phyloP scores from a whole-genome alignment of 2,888 invertebrate genomes.

The Neoaliturus tenellus region DNA sequence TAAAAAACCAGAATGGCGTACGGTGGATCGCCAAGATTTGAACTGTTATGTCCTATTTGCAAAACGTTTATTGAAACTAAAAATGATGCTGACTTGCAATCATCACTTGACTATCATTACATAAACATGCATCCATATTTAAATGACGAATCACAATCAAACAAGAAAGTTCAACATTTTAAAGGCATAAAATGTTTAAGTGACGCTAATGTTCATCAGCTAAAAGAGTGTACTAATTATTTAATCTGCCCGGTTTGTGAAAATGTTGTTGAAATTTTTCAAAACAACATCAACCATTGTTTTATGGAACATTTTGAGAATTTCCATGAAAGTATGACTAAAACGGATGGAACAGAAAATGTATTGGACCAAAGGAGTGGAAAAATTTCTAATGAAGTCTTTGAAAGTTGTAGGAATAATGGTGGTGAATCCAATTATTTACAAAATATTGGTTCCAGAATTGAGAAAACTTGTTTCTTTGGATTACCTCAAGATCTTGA shows the following conservation, averaged over 20 bases:
- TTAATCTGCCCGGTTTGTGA: not conserved
- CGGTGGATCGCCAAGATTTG: not conserved
- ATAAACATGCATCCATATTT: not conserved
- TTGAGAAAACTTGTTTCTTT: not conserved
- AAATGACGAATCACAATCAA: not conserved
- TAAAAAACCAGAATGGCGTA: not conserved
- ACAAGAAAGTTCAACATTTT: not conserved
- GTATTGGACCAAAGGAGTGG: not conserved
- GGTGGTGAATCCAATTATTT: not conserved
- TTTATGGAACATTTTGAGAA: slow-evolving; percentile 17
- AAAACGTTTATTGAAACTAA: not conserved
- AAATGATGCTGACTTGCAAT: not conserved
- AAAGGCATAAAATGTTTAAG: not conserved
- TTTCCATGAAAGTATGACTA: not conserved
- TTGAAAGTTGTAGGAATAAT: not conserved
- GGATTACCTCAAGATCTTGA: not conserved
- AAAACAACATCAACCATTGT: slow-evolving; percentile 4
- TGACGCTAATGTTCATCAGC: not conserved
- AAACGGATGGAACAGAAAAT: not conserved
- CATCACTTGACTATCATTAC: not conserved
- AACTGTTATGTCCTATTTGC: not conserved
- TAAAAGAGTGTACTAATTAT: not conserved
- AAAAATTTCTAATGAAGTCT: not conserved
- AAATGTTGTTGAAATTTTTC: not conserved
- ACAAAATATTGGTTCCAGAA: not conserved